Evolutionary conservation across 2,797 vertebrate genomes (phyloP).

Genomic region (Botia kubotai): DNA sequence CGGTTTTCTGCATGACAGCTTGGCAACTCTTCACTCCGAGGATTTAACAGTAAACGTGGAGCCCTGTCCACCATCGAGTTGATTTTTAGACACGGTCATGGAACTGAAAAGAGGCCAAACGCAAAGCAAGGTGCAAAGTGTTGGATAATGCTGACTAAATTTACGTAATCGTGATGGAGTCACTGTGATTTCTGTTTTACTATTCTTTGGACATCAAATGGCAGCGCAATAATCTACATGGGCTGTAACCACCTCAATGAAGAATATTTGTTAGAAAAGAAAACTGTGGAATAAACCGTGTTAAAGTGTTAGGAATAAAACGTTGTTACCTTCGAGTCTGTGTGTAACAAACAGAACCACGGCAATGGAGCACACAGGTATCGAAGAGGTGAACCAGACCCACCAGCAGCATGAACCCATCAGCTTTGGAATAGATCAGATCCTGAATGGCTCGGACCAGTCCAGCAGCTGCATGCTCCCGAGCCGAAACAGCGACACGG

Average conservation of each 20-base stretch:
- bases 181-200: conserved; percentile 66
- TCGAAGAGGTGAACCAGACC: conserved; percentile 83
- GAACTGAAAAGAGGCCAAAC: conserved; percentile 33
- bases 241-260: conserved; percentile 68
- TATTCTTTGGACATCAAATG: conserved; percentile 69
- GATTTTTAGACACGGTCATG: conserved; percentile 31
- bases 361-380: conserved; percentile 84
- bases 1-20: conserved; percentile 60
- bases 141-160: conserved; percentile 52
- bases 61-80: neutral
- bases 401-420: conserved; percentile 86
- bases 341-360: conserved; percentile 26
- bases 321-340: conserved; percentile 19
- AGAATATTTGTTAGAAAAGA: conserved; percentile 61
- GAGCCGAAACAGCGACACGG: conserved; percentile 79
- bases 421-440: conserved; percentile 96
- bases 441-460: conserved; percentile 89
- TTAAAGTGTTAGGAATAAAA: conserved; percentile 54
- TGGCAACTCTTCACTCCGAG: conserved; percentile 60
- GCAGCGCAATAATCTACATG: conserved; percentile 67
- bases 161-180: conserved; percentile 59
- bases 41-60: conserved; percentile 68
- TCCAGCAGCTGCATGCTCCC: conserved; percentile 80
- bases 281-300: conserved; percentile 49
- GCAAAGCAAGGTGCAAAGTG: conserved; percentile 49